Evolutionary conservation across 2,113 vertebrate species (phyloP).

Genomic region (Aegotheles bennettii): DNA sequence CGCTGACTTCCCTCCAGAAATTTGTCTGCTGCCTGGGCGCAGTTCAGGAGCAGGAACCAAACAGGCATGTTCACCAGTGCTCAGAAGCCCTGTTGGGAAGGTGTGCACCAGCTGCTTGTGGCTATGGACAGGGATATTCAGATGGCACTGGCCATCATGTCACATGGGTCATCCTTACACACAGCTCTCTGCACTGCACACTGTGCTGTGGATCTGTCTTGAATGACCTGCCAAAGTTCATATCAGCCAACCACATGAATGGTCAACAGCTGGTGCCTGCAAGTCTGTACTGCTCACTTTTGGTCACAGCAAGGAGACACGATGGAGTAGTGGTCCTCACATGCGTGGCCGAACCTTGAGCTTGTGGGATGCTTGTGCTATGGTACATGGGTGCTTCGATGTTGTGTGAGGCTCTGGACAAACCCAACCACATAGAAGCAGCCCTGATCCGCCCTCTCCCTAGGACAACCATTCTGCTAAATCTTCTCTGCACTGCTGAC

Average conservation of each 20-base stretch:
- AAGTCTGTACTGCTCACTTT: fast-evolving
- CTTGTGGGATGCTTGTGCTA: fast-evolving
- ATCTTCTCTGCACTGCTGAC: not conserved
- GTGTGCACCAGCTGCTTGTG: fast-evolving
- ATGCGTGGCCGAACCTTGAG: not conserved
- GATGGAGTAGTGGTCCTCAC: not conserved
- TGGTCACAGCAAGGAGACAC: not conserved
- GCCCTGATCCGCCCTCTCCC: fast-evolving
- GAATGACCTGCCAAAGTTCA: not conserved
- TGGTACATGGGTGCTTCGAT: fast-evolving
- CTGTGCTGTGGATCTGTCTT: fast-evolving
- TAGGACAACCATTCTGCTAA: not conserved
- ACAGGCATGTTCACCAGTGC: fast-evolving
- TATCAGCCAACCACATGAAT: not conserved
- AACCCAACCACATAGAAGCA: not conserved
- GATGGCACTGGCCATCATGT: not conserved
- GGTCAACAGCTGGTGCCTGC: not conserved
- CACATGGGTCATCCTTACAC: fast-evolving
- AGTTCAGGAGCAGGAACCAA: not conserved
- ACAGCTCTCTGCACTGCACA: not conserved
- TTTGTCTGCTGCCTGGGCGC: not conserved
- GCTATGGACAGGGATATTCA: fast-evolving
- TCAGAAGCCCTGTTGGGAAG: not conserved
- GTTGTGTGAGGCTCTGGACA: not conserved
- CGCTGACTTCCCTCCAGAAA: not conserved